Base-by-base conservation (phyloP, 2,888 invertebrate species). In the Acrocyrtus sp. region DNA sequence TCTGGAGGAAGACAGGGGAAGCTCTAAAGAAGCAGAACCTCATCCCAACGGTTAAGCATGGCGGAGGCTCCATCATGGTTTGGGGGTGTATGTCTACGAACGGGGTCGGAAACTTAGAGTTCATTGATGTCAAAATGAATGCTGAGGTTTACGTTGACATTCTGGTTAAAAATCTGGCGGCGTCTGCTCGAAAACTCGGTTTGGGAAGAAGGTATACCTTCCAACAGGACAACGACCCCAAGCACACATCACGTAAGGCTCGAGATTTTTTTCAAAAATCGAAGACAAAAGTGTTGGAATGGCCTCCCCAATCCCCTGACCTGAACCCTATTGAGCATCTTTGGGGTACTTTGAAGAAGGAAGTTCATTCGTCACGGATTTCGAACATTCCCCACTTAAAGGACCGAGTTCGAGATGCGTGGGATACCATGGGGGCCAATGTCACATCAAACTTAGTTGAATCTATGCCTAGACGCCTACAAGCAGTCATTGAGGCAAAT, bases 181-280 rank as follows among this genome's bases (percentile, higher is more conserved):
- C 24, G 47, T 60, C 73, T 1, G 58, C 19, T 6, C 2, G 8
- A 41, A 67, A 62, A 41, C 24, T 73, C 6, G 56, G 62, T 19
- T n/a, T 67, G 22, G 45, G 72, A 2, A 12, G 50, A 19, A 3
- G 39, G 2, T 62, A 22, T 27, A 48, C 50, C 26, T 62, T 74
- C 21, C 69, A 63, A 29, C 58, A 70, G 24, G 74, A 65, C 58
- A 74, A 74, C 22, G 74, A 69, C 21, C 69, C 69, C 1, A 70
- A 69, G 47, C 74, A 74, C 41, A 68, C 56, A 12, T 51, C 67
- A 12, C 3, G 17, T 5, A 29, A 19, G 3, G 56, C 50, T 2
- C 45, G n/a, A 22, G 26, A 51, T 2, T 67, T 12, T n/a, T 67
- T 73, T 27, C 22, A 43, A 26, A 47, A 73, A 45, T 60, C 67